Evolutionary conservation across 2,113 vertebrate species (phyloP).

Genomic region (Furnarius figulus): DNA sequence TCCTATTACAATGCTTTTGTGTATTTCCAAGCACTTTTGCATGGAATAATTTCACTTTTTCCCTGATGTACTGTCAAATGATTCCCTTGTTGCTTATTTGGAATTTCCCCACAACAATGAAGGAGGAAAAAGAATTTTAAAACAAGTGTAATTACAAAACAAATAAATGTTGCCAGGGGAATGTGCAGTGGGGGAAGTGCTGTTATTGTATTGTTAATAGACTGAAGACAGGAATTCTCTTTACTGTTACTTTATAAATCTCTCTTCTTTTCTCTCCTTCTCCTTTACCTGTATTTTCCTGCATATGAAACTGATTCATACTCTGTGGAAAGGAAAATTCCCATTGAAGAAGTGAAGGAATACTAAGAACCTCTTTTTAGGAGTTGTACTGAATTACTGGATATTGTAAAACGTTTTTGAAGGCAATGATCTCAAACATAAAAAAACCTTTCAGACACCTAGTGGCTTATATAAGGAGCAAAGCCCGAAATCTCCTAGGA

Average conservation of each 20-base stretch:
- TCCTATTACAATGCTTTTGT: not conserved
- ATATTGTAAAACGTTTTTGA: not conserved
- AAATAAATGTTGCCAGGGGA: not conserved
- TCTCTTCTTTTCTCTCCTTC: not conserved
- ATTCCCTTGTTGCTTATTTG: not conserved
- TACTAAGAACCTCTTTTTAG: not conserved
- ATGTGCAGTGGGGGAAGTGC: not conserved
- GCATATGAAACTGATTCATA: not conserved
- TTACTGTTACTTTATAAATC: not conserved
- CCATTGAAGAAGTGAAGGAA: not conserved
- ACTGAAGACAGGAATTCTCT: not conserved
- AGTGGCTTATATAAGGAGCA: not conserved
- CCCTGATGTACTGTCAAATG: not conserved
- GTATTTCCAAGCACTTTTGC: slow-evolving; percentile 14
- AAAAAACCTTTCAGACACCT: not conserved
- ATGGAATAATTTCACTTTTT: not conserved
- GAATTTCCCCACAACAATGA: not conserved
- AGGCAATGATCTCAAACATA: not conserved
- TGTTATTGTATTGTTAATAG: not conserved
- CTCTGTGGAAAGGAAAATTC: not conserved
- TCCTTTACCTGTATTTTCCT: not conserved
- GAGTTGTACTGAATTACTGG: not conserved
- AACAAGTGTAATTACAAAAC: not conserved
- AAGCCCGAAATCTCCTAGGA: not conserved
- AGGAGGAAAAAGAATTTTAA: slow-evolving; percentile 1